These are phyloP conservation scores for Hololepta plana DNA, from an alignment of 2,888 invertebrate species.

Conservation along the genomic window DNA sequence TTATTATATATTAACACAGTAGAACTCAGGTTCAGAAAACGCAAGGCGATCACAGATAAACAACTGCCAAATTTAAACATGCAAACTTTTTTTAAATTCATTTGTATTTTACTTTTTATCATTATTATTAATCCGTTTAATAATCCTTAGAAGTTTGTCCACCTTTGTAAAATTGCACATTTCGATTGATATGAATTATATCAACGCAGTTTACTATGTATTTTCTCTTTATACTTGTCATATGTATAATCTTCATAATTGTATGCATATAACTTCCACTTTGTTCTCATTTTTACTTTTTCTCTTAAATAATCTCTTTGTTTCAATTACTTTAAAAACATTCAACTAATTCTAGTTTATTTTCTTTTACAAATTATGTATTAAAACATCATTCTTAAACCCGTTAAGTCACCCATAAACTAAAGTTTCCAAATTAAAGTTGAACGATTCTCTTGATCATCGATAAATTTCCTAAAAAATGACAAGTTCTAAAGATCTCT, in stretches of 20 bases:
- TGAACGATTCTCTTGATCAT: no score
- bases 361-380: no score
- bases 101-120: slow-evolving; percentile 4
- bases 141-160: slow-evolving; percentile 22
- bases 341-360: slow-evolving; percentile 26
- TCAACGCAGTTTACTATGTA: slow-evolving; percentile 23
- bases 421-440: no score
- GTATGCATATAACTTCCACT: slow-evolving; percentile 24
- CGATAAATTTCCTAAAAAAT: no score
- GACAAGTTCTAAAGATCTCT: no score
- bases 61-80: slow-evolving; percentile 28
- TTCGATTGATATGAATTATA: slow-evolving; percentile 30
- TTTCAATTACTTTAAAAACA: slow-evolving; percentile 23
- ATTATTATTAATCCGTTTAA: slow-evolving; percentile 6
- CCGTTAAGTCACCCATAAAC: no score
- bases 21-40: slow-evolving; percentile 19
- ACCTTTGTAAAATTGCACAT: slow-evolving; percentile 28
- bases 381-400: no score
- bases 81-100: slow-evolving; percentile 19
- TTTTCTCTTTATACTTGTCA: slow-evolving; percentile 7
- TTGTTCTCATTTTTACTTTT: slow-evolving; percentile 2
- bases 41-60: slow-evolving; percentile 29
- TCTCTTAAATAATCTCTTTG: background rate
- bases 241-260: no score
- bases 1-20: no score